Conservation (phyloP, 2,888 invertebrate species). For the Eumerus sabulonum region DNA sequence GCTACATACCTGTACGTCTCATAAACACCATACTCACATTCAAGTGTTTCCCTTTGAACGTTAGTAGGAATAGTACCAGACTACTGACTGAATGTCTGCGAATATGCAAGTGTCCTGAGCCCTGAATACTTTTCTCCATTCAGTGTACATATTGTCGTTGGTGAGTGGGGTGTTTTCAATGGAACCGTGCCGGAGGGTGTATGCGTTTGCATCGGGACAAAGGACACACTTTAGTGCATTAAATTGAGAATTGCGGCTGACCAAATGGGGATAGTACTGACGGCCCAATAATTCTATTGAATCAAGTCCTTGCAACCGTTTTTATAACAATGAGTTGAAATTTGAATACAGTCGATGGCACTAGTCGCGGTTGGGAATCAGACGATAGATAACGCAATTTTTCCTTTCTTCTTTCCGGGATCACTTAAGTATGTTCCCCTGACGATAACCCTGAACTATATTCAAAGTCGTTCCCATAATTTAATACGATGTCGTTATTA, state of each 20-base stretch:
- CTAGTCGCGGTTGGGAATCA: too few relatives aligned
- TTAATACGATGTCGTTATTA: too few relatives aligned
- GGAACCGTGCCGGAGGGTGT: slow-evolving; percentile 7
- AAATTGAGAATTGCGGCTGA: slow-evolving; percentile 53
- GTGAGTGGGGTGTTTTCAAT: slow-evolving; percentile 31
- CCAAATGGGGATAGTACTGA: slow-evolving; percentile 37
- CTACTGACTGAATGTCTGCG: slow-evolving; percentile 17
- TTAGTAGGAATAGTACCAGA: slow-evolving; percentile 22
- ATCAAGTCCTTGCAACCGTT: too few relatives aligned
- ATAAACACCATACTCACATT: slow-evolving; percentile 17
- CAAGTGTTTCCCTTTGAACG: slow-evolving; percentile 32
- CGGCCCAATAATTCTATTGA: slow-evolving; percentile 13
- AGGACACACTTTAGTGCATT: slow-evolving; percentile 57
- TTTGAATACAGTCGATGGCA: too few relatives aligned
- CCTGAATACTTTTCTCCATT: too few relatives aligned
- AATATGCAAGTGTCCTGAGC: slow-evolving; percentile 5
- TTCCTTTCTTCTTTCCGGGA: not conserved
- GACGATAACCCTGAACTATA: too few relatives aligned
- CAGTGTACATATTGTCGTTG: too few relatives aligned
- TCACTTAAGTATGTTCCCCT: not conserved
- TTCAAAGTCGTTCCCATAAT: too few relatives aligned
- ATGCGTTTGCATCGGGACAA: slow-evolving; percentile 37
- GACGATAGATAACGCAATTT: too few relatives aligned
- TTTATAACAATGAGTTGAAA: too few relatives aligned
- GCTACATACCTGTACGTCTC: slow-evolving; percentile 10